A percentile compares a stretch with the other conserved stretches of the same genome.
phyloP scores from a whole-genome alignment of 2,113 vertebrate species.

The Perccottus glenii region DNA sequence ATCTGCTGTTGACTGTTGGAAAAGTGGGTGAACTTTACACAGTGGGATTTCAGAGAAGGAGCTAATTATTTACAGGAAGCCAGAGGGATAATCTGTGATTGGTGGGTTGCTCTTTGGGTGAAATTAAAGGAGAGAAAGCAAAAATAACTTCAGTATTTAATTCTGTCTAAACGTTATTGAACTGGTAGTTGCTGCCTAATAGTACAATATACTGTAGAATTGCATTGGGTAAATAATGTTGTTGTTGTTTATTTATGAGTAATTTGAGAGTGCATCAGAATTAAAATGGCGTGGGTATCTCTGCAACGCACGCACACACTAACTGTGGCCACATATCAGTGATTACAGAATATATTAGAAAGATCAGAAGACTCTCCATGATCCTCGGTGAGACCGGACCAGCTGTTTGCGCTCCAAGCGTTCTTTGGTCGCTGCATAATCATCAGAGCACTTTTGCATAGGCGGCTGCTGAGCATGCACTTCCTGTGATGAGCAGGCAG shows the following conservation, averaged over 20 bases:
- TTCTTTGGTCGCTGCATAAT: constrained; percentile 66
- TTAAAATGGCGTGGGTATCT: too few relatives aligned
- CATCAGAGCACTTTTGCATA: constrained; percentile 48
- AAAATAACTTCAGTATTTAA: background rate
- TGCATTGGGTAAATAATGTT: too few relatives aligned
- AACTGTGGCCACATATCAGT: constrained; percentile 37
- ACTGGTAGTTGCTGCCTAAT: too few relatives aligned
- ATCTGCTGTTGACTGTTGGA: constrained; percentile 44
- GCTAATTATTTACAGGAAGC: constrained; percentile 28
- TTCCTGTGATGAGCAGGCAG: constrained; percentile 53
- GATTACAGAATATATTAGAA: constrained; percentile 68
- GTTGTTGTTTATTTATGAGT: constrained; percentile 6
- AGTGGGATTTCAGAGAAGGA: constrained; percentile 20
- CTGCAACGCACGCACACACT: constrained; percentile 4
- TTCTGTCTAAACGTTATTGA: too few relatives aligned
- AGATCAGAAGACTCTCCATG: constrained; percentile 61
- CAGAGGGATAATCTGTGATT: constrained; percentile 19
- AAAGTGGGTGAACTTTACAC: constrained; percentile 42
- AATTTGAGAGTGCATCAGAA: background rate
- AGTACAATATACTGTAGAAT: too few relatives aligned
- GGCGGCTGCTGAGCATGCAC: constrained; percentile 67
- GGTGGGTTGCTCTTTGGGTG: constrained; percentile 14
- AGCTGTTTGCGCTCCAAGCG: constrained; percentile 62
- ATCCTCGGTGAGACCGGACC: constrained; percentile 53
- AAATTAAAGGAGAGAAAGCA: background rate